Base-by-base conservation (phyloP, 2,797 vertebrate species). In the Bucorvus abyssinicus region DNA sequence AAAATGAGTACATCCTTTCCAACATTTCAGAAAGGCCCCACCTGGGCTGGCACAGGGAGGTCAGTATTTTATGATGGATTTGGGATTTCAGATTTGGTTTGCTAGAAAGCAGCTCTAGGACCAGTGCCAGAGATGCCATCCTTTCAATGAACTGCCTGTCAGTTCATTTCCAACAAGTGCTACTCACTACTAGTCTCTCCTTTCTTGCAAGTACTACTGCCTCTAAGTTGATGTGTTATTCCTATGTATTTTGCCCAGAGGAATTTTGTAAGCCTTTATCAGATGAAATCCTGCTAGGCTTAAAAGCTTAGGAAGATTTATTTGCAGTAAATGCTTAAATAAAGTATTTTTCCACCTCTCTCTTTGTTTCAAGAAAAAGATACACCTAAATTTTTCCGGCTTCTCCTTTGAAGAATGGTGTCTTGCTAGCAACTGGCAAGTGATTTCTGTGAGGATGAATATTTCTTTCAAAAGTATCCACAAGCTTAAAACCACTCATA, bases 391-490 rank as follows among this genome's bases (percentile, higher is more conserved):
- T 73, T 87, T 84, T 94, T 77, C 83, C 87, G 64, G 42, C 44
- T 92, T 30, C 42, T 60, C 1, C 82, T 76, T 79, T 71, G 69
- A 93, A 90, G 70, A 89, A 84, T 69, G 34, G 6, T 74, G 59
- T 65, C 69, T 83, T 65, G 52, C 49, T 75, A 71, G 59, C 32
- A 59, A 40, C 34, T 0, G 2, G 71, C 30, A 59, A 65, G 65
- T 0, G 1, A 22, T 88, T 91, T 82, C 80, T 60, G 59, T 80
- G 63, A 69, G 86, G 65, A 93, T 76, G 53, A 93, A 84, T 75
- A 56, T 95, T 94, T 65, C 38, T 79, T 96, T 93, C 64, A 82
- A 40, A 89, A 59, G 20, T 74, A 74, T 52, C 63, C 42, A 42
- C 38, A 85, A 95, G 85, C 75, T 84, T 90, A 79, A 83, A 92